Evolutionary conservation across 2,888 invertebrate species (phyloP).

Genomic region (Mythimna loreyi): DNA sequence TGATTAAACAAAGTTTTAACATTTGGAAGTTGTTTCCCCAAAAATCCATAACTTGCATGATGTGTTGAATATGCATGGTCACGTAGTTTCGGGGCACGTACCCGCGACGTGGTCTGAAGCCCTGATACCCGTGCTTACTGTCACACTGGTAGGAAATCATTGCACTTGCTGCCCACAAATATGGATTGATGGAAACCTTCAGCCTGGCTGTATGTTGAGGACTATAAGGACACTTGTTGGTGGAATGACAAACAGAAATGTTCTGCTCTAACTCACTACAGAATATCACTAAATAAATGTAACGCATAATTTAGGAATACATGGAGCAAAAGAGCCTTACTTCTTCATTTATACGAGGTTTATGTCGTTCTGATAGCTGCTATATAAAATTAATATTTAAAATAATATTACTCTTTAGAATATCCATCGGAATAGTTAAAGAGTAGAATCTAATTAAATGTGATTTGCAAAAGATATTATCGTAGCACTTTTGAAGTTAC

Average conservation of each 20-base stretch:
- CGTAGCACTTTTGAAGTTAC: neutral
- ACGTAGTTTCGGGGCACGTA: constrained; percentile 53
- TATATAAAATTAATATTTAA: too few species aligned
- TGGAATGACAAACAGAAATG: constrained; percentile 17
- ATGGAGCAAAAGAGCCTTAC: neutral
- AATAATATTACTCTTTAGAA: neutral
- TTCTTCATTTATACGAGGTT: too few species aligned
- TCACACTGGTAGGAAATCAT: constrained; percentile 9
- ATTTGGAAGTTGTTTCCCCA: constrained; percentile 1
- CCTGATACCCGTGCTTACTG: constrained; percentile 14
- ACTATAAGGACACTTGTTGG: neutral
- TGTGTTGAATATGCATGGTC: constrained; percentile 47
- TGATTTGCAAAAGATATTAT: constrained; percentile 2
- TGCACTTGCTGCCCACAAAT: constrained; percentile 33
- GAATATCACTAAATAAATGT: neutral
- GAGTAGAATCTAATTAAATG: neutral
- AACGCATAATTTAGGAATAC: neutral
- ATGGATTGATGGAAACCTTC: constrained; percentile 27
- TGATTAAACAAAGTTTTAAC: neutral
- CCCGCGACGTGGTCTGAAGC: constrained; percentile 41
- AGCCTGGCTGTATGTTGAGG: constrained; percentile 9
- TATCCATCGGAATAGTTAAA: too few species aligned
- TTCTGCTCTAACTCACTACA: too few species aligned
- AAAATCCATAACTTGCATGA: constrained; percentile 18
- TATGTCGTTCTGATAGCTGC: too few species aligned